These are phyloP conservation scores for Echiichthys vipera DNA, from an alignment of 2,797 vertebrate genomes.

Conservation along the genomic window DNA sequence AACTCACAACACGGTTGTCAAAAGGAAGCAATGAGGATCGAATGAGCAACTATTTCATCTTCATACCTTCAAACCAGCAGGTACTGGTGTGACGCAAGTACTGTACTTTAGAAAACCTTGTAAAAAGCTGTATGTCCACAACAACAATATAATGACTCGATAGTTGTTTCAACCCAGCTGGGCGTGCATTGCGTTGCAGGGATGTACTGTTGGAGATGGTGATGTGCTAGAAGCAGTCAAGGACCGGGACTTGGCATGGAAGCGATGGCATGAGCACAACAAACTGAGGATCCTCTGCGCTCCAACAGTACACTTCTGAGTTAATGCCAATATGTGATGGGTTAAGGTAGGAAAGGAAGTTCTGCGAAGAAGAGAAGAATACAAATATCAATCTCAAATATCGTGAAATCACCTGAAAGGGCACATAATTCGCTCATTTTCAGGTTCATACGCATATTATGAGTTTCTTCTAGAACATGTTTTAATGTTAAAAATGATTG, in stretches of 20 bases:
- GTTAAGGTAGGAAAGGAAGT: constrained; percentile 69
- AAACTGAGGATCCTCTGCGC: constrained; percentile 61
- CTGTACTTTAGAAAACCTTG: constrained; percentile 46
- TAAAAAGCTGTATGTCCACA: constrained; percentile 50
- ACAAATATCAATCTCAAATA: constrained; percentile 11
- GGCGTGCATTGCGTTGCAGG: constrained; percentile 58
- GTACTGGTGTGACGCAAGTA: constrained; percentile 49
- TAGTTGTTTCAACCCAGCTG: constrained; percentile 56
- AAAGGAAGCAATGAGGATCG: constrained; percentile 45
- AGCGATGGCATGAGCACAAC: constrained; percentile 57
- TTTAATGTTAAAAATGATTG: too few relatives aligned
- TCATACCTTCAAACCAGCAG: constrained; percentile 61
- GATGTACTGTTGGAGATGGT: constrained; percentile 53
- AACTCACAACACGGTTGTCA: constrained; percentile 61
- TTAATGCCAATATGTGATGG: constrained; percentile 72
- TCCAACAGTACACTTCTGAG: constrained; percentile 66
- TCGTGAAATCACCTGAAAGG: background rate
- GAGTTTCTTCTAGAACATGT: too few relatives aligned
- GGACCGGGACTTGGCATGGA: constrained; percentile 66
- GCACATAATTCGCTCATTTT: too few relatives aligned
- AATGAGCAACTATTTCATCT: constrained; percentile 58
- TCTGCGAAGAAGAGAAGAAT: constrained; percentile 64
- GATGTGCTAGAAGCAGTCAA: constrained; percentile 59
- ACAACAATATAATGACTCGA: constrained; percentile 40
- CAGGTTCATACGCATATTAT: too few relatives aligned